These are phyloP conservation scores for Notamacropus eugenii DNA, from an alignment of 2,797 vertebrate genomes.

Conservation along the genomic window DNA sequence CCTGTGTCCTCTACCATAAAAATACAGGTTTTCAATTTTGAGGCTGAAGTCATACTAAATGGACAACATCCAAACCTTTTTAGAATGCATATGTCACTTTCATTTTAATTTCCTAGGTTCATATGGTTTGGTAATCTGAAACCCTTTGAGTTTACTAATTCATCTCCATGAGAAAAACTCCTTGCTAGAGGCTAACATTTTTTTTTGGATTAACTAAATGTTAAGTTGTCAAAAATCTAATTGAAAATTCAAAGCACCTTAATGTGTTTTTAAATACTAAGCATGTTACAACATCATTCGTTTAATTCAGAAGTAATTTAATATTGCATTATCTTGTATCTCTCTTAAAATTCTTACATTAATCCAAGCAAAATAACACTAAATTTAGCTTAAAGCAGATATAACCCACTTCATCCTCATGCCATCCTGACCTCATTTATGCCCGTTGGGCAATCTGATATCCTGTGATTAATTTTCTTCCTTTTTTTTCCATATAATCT, in stretches of 20 bases:
- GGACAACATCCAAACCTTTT: neutral
- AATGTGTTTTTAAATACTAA: neutral
- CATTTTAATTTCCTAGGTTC: neutral
- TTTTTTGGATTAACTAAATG: constrained; percentile 40
- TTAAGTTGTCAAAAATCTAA: neutral
- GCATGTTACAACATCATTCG: neutral
- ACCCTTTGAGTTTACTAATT: neutral
- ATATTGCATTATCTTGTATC: neutral
- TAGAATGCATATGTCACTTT: neutral
- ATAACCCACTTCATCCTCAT: neutral
- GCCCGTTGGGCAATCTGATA: neutral
- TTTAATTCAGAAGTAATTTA: neutral
- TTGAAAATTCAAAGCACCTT: neutral
- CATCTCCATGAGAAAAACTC: neutral
- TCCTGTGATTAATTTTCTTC: neutral
- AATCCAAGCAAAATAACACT: neutral
- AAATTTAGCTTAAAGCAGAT: neutral
- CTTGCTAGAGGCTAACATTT: constrained; percentile 34
- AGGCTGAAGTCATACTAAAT: neutral
- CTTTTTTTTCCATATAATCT: neutral
- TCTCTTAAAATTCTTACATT: neutral
- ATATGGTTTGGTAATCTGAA: constrained; percentile 8
- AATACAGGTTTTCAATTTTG: neutral
- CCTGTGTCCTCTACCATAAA: neutral
- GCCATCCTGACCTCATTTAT: neutral